Evolutionary conservation across 2,113 vertebrate genomes (phyloP).

Genomic region (Solea solea): DNA sequence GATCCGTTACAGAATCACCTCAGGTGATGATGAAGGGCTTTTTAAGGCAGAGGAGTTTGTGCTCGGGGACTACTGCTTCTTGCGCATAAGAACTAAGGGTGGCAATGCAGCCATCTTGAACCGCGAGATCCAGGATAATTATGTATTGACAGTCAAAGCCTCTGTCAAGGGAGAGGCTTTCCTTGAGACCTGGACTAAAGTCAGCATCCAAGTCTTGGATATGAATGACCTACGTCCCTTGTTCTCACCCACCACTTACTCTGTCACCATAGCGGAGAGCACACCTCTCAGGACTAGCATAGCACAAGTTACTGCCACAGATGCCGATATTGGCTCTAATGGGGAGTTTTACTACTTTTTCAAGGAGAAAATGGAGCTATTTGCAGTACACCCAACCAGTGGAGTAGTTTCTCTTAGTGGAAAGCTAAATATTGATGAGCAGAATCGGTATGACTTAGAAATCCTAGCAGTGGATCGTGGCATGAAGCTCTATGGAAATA

Average conservation of each 20-base stretch:
- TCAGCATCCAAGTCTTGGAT: conserved; percentile 94
- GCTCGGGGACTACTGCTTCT: conserved; percentile 97
- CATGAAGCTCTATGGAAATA: conserved; percentile 98
- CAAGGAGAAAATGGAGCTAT: conserved; percentile 93
- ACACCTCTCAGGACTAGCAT: conserved; percentile 97
- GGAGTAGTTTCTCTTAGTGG: conserved; percentile 95
- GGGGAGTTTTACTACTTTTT: conserved; percentile 99
- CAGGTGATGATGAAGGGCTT: conserved; percentile 96
- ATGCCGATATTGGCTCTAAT: conserved; percentile 97
- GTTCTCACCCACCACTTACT: conserved; percentile 98
- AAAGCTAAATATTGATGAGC: conserved; percentile 88
- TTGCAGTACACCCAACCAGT: conserved; percentile 95
- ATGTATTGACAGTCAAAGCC: conserved; percentile 94
- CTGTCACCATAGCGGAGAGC: conserved; percentile 93
- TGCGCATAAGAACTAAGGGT: conserved; percentile 97
- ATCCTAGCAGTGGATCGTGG: conserved; percentile 96
- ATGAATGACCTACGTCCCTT: conserved; percentile 99
- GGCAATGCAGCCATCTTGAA: conserved; percentile 97
- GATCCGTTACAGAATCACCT: conserved; percentile 95
- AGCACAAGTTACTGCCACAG: conserved; percentile 97
- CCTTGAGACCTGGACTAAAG: conserved; percentile 96
- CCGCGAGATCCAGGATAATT: conserved; percentile 96
- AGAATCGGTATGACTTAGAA: conserved; percentile 91
- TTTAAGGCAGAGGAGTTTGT: conserved; percentile 97
- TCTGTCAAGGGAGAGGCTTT: conserved; percentile 90